Base-by-base conservation (phyloP, 92 coral and sea anemone genomes). In the Epizoanthus rinbou region DNA sequence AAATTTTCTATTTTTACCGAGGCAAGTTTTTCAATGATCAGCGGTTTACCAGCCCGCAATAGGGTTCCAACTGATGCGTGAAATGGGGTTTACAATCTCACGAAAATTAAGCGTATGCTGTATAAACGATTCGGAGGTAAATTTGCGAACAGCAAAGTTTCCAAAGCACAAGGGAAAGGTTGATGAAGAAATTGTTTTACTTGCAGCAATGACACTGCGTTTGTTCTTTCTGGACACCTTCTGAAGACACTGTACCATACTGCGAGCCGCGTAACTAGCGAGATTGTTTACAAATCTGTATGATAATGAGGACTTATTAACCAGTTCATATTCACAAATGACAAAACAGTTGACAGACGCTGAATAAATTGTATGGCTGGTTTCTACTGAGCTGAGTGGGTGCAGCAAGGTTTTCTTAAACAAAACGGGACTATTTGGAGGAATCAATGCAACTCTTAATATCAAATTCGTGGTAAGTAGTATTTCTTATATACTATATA, bases 291-390 rank as follows among this genome's bases (percentile, higher is more conserved):
- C 82, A 78, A 24, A 63, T 21, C 62, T 15, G 9, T 78, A 78
- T 78, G 82, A 19, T 78, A 78, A 78, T 78, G 39, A 78, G 72
- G 70, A 41, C 82, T 63, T 78, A 62, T 37, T 60, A 62, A 78
- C 82, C 82, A 62, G 72, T 22, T 62, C 41, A 10, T 78, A 78
- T 78, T 78, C 66, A 78, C 70, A 78, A 78, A 57, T 60, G 54
- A 62, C 33, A 60, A 39, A 63, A 78, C 71, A 78, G 10, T 60
- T 43, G 72, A 63, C 59, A 21, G 82, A 78, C 72, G 82, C 82
- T 62, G 82, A 54, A 78, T 78, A 78, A 78, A 39, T 78, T 78
- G 47, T 56, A 37, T 63, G 58, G 41, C 17, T 39, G 43, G 58
- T 33, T 43, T 78, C 71, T 59, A 37, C 43, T 37, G 31, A 60